Evolutionary conservation across 2,888 invertebrate species (phyloP).

Genomic region (Cyclophora punctaria): DNA sequence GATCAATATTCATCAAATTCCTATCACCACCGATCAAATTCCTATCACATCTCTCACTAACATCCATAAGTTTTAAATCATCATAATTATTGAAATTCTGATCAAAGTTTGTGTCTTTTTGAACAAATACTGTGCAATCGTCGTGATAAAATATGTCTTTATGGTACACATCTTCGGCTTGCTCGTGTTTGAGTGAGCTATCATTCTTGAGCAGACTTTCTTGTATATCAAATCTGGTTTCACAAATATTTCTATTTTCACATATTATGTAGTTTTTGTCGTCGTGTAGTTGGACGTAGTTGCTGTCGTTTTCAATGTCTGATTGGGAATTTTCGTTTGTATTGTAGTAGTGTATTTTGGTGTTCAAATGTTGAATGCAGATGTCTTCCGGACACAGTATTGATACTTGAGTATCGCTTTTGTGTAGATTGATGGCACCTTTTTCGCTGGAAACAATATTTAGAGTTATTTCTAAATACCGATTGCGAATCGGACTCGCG

Average conservation of each 20-base stretch:
- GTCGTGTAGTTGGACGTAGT: neutral
- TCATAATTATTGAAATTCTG: neutral
- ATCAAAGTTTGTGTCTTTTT: neutral
- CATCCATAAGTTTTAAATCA: too few relatives aligned
- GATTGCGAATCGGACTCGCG: too few relatives aligned
- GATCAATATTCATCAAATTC: too few relatives aligned
- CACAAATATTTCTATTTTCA: neutral
- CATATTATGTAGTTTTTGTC: neutral
- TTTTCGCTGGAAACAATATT: slow-evolving; percentile 45
- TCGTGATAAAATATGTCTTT: slow-evolving; percentile 3
- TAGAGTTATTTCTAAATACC: too few relatives aligned
- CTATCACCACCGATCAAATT: too few relatives aligned
- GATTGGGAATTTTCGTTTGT: slow-evolving; percentile 12
- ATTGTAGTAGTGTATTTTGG: slow-evolving; percentile 12
- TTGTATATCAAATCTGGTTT: slow-evolving; percentile 5
- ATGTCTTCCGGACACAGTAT: slow-evolving; percentile 44
- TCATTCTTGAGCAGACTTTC: slow-evolving; percentile 10
- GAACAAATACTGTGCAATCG: neutral
- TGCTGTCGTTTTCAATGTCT: slow-evolving; percentile 2
- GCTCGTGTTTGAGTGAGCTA: slow-evolving; percentile 7
- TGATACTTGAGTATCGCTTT: slow-evolving; percentile 35
- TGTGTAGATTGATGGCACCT: slow-evolving; percentile 48
- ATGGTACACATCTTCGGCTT: slow-evolving; percentile 6
- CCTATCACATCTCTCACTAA: too few relatives aligned
- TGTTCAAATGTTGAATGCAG: slow-evolving; percentile 28